Evolutionary conservation across 2,888 invertebrate species (phyloP), one percentile per base, ranked within the genome.

Genomic region (Entomobrya multifasciata): DNA sequence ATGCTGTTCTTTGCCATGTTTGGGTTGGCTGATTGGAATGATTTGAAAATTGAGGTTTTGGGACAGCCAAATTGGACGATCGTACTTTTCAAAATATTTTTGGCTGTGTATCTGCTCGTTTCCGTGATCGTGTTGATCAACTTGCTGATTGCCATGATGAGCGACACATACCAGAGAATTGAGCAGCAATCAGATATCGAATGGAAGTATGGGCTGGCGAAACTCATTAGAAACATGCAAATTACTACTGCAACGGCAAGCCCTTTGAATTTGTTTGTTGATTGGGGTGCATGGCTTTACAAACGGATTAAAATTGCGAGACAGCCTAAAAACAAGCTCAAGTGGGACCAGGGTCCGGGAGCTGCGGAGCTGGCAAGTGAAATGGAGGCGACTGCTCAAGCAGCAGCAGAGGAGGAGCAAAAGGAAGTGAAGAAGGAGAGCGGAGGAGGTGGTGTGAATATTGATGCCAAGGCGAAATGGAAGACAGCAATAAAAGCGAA

Each of bases 91-190:
- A 96, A 96, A 94, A 94, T 97, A 93, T 96, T 98, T 92, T 98
- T 99, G 94, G 99, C 98, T 92, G 95, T 97, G 93, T 99, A 99
- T 95, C 96, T 99, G 95, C 95, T 99, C 95, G 97, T 99, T 93
- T 98, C 98, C 91, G 96, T 98, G 93, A 97, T 99, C 94, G 99
- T 99, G 93, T 95, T 99, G 92, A 97, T 99, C 94, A 99, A 99
- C 94, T 96, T 99, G 93, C 96, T 99, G 93, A 99, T 99, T 95
- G 99, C 99, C 94, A 99, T 99, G 99, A 99, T 99, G 98, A 98
- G 98, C 94, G 99, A 99, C 95, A 99, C 99, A 92, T 99, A 99
- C n/a, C 92, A 99, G 93, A 95, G 98, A 92, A 99, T 99, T 92
- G 93, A 99, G 95, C 99, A 99, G 49, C 99, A 99, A 95, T 99